Conservation (phyloP, 2,888 invertebrate genomes). For the Oasisia sp. region DNA sequence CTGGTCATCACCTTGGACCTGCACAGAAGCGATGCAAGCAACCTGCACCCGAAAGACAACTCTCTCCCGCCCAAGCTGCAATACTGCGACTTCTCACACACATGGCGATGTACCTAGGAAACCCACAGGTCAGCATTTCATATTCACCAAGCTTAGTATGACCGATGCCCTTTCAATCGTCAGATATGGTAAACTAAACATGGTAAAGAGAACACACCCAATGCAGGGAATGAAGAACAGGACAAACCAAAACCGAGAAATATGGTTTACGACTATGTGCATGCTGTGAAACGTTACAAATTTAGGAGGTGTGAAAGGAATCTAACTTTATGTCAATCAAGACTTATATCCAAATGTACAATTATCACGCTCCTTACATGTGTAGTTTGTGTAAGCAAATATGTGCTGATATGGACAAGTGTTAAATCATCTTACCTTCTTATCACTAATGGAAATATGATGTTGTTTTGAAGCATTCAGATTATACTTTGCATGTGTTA, state of each 20-base stretch:
- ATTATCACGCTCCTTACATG: not conserved
- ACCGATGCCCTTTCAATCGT: not conserved
- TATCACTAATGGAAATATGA: not conserved
- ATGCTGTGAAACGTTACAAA: not conserved
- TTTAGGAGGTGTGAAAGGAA: not conserved
- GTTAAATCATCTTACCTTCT: not conserved
- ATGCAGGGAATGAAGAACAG: too few species aligned
- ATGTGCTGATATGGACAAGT: not conserved
- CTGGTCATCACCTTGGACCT: slow-evolving; percentile 52
- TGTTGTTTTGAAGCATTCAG: too few species aligned
- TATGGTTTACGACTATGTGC: not conserved
- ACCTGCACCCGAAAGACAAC: slow-evolving; percentile 46
- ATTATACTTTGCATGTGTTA: too few species aligned
- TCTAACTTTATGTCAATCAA: not conserved
- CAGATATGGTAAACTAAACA: too few species aligned
- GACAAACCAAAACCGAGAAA: not conserved
- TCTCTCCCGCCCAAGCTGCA: slow-evolving; percentile 45
- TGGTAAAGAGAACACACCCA: too few species aligned
- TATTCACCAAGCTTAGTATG: not conserved
- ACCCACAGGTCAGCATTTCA: not conserved
- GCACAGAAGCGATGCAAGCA: slow-evolving; percentile 40
- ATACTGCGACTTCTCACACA: slow-evolving; percentile 51
- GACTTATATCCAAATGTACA: not conserved
- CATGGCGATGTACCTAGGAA: slow-evolving; percentile 50
- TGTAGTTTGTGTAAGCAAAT: not conserved